Percentiles rank a stretch among this genome's conserved stretches.
Evolutionary conservation across 2,888 invertebrate genomes (phyloP).

Genomic region (Tetheella fluctuosa): DNA sequence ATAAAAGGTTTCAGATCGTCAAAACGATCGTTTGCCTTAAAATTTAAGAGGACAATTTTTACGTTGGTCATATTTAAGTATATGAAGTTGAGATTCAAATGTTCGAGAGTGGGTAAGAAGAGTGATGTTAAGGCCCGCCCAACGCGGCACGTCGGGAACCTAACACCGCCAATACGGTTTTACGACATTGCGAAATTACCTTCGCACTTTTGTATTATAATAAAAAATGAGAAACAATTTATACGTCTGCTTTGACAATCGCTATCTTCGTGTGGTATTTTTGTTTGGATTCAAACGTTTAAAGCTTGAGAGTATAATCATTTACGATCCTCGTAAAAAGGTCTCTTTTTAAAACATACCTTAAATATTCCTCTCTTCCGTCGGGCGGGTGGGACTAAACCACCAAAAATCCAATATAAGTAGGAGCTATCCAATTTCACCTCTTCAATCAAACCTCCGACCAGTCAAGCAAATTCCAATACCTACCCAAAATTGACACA

Average conservation of each 20-base stretch:
- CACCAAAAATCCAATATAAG: neutral
- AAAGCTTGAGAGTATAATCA: neutral
- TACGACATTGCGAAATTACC: slow-evolving; percentile 47
- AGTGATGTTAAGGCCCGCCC: slow-evolving; percentile 24
- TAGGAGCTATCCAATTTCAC: neutral
- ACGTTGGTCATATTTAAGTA: slow-evolving; percentile 29
- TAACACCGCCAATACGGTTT: slow-evolving; percentile 41
- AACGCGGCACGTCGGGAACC: neutral
- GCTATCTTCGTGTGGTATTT: neutral
- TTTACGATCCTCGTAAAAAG: neutral
- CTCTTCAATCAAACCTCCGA: no score
- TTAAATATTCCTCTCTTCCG: no score
- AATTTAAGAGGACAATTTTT: slow-evolving; percentile 24
- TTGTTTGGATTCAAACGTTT: neutral
- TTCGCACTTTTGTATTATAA: slow-evolving; percentile 40
- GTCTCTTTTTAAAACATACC: neutral
- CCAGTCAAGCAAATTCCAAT: neutral
- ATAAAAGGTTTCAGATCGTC: neutral
- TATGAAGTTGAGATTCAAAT: slow-evolving; percentile 32
- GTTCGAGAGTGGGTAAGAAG: slow-evolving; percentile 38
- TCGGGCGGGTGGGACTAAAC: no score
- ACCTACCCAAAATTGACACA: neutral
- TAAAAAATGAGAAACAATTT: slow-evolving; percentile 36
- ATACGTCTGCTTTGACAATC: slow-evolving; percentile 12
- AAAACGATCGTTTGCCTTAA: slow-evolving; percentile 2